Evolutionary conservation across 2,888 invertebrate species (phyloP), one percentile per base, ranked within the genome.

Genomic region (Cremastobaeus sp.): DNA sequence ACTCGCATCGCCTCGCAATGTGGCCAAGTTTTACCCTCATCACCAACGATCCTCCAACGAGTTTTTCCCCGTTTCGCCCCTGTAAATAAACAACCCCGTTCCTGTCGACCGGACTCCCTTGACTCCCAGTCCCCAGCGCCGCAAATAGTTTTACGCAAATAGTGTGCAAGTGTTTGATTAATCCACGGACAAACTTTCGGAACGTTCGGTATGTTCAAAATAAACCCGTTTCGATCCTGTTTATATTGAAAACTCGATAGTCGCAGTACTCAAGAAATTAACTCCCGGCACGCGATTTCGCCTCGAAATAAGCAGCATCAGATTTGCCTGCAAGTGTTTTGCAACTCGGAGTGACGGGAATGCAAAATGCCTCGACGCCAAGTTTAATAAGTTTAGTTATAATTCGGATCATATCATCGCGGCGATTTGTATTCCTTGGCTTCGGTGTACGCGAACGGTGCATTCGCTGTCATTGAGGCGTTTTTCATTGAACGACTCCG

Each of bases 1-100:
- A 39, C 64, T 79, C 75, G 41, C 47, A 37, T 32, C 48, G 72
- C 80, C 77, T 81, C 81, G 80, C 70, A 76, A 76, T 52, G 66
- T 76, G 68, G 72, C 57, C 59, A 35, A 54, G n/a, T 39, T 47
- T 20, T 34, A 35, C 11, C 50, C 59, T 18, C 2, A 25, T 25
- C 48, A n/a, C 41, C 14, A 35, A 25, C 32, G 21, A 30, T 59
- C 32, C 25, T 60, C 47, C 35, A 17, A 32, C 32, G 15, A 12
- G 43, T 18, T n/a, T 1, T 17, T 32, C 14, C 39, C 21, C 28
- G n/a, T 25, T 39, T 25, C 25, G 25, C 8, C 8, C 25, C 25
- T 4, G 5, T 4, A 25, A 25, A 25, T 5, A 5, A 8, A 8
- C 32, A 9, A 9, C 32, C n/a, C 17, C 20, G 2, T 20, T 17